A percentile compares a stretch with the other conserved stretches of the same genome.
phyloP scores from a whole-genome alignment of 1,140 invertebrate genomes.

The Drosophila burlai region DNA sequence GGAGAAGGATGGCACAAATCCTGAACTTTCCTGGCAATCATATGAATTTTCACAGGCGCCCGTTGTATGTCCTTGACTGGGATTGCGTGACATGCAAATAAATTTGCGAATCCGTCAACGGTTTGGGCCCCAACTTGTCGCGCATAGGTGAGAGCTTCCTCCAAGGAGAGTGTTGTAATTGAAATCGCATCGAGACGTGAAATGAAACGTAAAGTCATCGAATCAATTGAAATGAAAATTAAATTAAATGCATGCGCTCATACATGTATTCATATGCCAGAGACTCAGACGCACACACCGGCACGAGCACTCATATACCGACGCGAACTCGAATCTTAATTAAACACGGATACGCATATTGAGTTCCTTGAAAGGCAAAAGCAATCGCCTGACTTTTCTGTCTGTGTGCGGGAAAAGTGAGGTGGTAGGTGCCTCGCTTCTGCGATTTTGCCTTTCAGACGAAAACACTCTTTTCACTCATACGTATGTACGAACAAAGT shows the following conservation, averaged over 20 bases:
- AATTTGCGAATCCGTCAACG: slow-evolving; percentile 58
- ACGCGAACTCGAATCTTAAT: slow-evolving; percentile 74
- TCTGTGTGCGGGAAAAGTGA: slow-evolving; percentile 14
- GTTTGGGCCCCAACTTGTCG: slow-evolving; percentile 32
- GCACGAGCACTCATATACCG: slow-evolving; percentile 22
- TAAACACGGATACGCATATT: slow-evolving; percentile 79
- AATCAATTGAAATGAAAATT: slow-evolving; percentile 84
- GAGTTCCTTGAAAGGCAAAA: slow-evolving; percentile 75
- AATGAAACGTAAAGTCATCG: slow-evolving; percentile 84
- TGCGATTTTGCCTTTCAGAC: slow-evolving; percentile 52
- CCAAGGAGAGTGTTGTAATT: slow-evolving; percentile 63
- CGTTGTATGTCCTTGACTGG: slow-evolving; percentile 10
- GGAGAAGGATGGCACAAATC: too few species aligned
- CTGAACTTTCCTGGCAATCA: neutral
- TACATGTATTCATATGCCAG: slow-evolving; percentile 77
- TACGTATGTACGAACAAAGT: slow-evolving; percentile 2
- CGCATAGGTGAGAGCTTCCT: slow-evolving; percentile 39
- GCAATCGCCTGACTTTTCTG: slow-evolving; percentile 62
- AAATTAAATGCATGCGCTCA: slow-evolving; percentile 81
- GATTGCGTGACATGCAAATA: slow-evolving; percentile 40
- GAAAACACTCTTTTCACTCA: slow-evolving; percentile 38
- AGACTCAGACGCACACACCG: slow-evolving; percentile 26
- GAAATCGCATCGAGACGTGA: slow-evolving; percentile 82
- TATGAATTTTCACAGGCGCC: too few species aligned
- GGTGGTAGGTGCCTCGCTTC: slow-evolving; percentile 9